phyloP scores from a whole-genome alignment of 2,888 invertebrate species.

The Sminthurides aquaticus region DNA sequence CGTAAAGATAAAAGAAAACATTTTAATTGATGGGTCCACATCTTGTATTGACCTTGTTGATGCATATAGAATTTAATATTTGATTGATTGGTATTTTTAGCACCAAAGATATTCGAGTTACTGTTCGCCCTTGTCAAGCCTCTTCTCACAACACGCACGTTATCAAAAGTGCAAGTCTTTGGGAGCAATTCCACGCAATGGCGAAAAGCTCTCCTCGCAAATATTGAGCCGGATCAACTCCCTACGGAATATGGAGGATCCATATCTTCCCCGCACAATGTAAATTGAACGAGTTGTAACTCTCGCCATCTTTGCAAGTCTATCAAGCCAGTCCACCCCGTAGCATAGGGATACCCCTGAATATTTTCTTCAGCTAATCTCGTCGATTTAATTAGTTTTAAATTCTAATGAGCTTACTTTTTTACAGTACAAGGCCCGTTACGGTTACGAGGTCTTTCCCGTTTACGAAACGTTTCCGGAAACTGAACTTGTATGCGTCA shows the following conservation, averaged over 20 bases:
- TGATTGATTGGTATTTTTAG: slow-evolving; percentile 4
- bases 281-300: not conserved
- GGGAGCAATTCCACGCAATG: slow-evolving; percentile 15
- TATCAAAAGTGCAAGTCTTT: slow-evolving; percentile 16
- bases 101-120: slow-evolving; percentile 23
- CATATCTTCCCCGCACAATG: slow-evolving; percentile 1
- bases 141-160: slow-evolving; percentile 19
- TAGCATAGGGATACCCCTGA: too few species aligned
- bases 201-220: slow-evolving; percentile 14
- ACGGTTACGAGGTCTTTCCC: slow-evolving; percentile 9
- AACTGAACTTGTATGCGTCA: slow-evolving; percentile 9
- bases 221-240: slow-evolving; percentile 16
- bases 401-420: too few species aligned
- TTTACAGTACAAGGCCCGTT: slow-evolving; percentile 6
- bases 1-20: not conserved
- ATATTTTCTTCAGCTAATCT: too few species aligned
- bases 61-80: not conserved
- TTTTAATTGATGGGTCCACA: not conserved
- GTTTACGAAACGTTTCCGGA: slow-evolving; percentile 2
- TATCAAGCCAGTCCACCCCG: too few species aligned
- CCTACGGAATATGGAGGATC: slow-evolving; percentile 20
- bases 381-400: not conserved
- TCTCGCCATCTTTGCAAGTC: too few species aligned
- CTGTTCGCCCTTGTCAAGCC: slow-evolving; percentile 22
- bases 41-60: not conserved